A percentile compares a stretch with the other conserved stretches of the same genome.
These are phyloP conservation scores for Drosophila meridiana DNA, from an alignment of 2,888 invertebrate species.

Conservation along the genomic window DNA sequence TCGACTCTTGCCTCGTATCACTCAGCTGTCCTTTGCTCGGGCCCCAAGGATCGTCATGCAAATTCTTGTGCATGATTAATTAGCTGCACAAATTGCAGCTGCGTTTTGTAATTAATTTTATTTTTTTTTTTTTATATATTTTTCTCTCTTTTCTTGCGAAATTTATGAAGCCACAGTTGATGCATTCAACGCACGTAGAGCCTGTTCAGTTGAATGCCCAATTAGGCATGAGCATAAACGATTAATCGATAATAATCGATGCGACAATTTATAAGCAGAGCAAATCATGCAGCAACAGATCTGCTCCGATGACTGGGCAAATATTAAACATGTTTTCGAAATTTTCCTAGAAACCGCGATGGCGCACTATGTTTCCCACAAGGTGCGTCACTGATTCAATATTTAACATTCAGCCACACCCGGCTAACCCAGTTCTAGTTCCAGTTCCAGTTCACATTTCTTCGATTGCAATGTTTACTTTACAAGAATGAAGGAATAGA, in stretches of 20 bases:
- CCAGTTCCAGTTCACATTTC: constrained; percentile 50
- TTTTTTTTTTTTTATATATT: background rate
- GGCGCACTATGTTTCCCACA: constrained; percentile 65
- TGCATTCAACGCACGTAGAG: constrained; percentile 26
- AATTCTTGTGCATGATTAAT: constrained; percentile 73
- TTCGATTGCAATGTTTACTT: constrained; percentile 74
- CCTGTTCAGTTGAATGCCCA: constrained; percentile 43
- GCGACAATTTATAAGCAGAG: constrained; percentile 55
- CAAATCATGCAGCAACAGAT: constrained; percentile 34
- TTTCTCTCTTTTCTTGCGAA: background rate
- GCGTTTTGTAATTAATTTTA: constrained; percentile 72
- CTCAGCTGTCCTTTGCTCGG: constrained; percentile 62
- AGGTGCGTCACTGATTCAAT: constrained; percentile 78
- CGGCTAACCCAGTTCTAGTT: constrained; percentile 73
- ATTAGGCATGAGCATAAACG: constrained; percentile 50
- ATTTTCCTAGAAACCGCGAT: constrained; percentile 61
- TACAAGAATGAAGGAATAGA: background rate
- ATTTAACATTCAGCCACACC: constrained; percentile 65
- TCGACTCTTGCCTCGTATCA: constrained; percentile 49
- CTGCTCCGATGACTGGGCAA: constrained; percentile 49
- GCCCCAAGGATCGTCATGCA: constrained; percentile 47
- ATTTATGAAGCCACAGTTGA: constrained; percentile 28
- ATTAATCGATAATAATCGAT: constrained; percentile 48
- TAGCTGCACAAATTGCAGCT: constrained; percentile 67
- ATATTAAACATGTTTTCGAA: background rate